phyloP scores from a whole-genome alignment of 2,113 vertebrate genomes.

The Lophius piscatorius region DNA sequence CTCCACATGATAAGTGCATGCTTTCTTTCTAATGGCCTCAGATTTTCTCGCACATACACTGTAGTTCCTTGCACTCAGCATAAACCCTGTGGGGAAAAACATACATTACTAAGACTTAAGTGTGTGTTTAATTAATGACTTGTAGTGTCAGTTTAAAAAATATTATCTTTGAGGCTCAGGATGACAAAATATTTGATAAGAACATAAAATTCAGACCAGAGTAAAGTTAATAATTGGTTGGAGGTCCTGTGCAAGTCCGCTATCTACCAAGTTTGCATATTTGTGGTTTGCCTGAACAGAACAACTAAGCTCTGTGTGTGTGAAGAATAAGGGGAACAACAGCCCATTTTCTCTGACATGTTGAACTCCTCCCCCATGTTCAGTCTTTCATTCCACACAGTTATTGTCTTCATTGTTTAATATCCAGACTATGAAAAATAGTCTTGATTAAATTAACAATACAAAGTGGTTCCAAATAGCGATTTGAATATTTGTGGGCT shows the following conservation, averaged over 20 bases:
- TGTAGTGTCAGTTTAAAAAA: too few species aligned
- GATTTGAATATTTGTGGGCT: neutral
- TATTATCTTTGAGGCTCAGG: too few species aligned
- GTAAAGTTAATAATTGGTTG: neutral
- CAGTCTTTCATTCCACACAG: slow-evolving; percentile 14
- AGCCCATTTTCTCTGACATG: slow-evolving; percentile 9
- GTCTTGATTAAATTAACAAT: neutral
- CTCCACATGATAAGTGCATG: too few species aligned
- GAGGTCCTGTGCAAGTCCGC: neutral
- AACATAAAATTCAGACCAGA: too few species aligned
- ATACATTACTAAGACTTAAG: too few species aligned
- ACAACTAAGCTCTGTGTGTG: slow-evolving; percentile 47
- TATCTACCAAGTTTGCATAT: slow-evolving; percentile 29
- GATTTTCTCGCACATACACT: too few species aligned
- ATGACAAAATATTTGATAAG: too few species aligned
- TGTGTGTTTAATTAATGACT: too few species aligned
- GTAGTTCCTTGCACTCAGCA: too few species aligned
- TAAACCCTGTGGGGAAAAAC: too few species aligned
- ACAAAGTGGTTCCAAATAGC: neutral
- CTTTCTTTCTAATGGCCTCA: too few species aligned
- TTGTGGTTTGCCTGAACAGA: slow-evolving; percentile 2
- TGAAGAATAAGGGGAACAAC: slow-evolving; percentile 52
- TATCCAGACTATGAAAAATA: neutral
- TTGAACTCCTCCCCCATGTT: neutral
- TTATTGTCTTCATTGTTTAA: slow-evolving; percentile 4